Evolutionary conservation across 1,140 invertebrate genomes (phyloP).

Genomic region (Lanistes nyassanus): DNA sequence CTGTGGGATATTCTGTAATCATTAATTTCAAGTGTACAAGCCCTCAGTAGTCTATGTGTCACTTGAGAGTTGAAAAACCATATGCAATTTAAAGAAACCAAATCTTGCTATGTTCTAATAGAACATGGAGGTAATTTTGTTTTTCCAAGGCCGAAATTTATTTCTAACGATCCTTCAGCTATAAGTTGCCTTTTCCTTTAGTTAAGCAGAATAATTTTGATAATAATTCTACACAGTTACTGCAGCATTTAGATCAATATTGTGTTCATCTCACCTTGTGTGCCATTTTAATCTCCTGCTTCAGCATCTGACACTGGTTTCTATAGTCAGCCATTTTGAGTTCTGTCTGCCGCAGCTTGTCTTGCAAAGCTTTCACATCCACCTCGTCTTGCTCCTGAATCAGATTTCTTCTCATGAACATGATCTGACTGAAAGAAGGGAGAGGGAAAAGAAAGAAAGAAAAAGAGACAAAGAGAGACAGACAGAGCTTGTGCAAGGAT

Average conservation of each 20-base stretch:
- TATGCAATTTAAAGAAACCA: too few species aligned
- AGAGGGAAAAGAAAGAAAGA: too few species aligned
- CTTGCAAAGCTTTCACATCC: conserved; percentile 60
- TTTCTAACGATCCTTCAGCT: background rate
- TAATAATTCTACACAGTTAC: background rate
- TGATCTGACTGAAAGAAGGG: background rate
- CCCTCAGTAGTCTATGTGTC: too few species aligned
- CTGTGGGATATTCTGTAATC: too few species aligned
- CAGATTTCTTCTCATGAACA: too few species aligned
- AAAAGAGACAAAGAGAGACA: background rate
- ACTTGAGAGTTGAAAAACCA: too few species aligned
- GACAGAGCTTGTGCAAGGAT: too few species aligned
- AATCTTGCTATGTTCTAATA: too few species aligned
- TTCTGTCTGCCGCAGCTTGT: conserved; percentile 62
- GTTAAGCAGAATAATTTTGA: conserved; percentile 9
- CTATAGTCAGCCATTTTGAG: conserved; percentile 58
- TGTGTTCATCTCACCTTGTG: conserved; percentile 54
- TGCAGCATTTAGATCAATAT: background rate
- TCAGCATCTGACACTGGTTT: conserved; percentile 59
- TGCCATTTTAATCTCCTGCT: conserved; percentile 63
- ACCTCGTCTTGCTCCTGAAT: conserved; percentile 48
- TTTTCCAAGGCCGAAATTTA: too few species aligned
- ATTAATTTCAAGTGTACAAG: too few species aligned
- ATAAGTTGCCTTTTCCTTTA: background rate
- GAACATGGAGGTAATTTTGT: too few species aligned